Evolutionary conservation across 2,888 invertebrate genomes (phyloP).

Genomic region (Actias luna): DNA sequence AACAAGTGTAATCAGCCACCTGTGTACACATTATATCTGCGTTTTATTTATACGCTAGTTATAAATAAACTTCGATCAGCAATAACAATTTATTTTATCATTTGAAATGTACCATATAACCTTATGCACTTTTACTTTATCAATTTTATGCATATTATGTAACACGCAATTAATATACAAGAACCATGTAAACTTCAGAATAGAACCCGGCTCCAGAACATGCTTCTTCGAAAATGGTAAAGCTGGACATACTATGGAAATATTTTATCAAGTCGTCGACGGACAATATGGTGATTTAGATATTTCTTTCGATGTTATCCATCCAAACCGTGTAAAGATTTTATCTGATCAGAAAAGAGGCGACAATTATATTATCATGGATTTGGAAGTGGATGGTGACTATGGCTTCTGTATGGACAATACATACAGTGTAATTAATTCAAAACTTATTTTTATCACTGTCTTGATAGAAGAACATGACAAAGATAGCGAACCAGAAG

Average conservation of each 20-base stretch:
- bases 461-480: constrained; percentile 84
- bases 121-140: not conserved
- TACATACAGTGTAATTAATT: constrained; percentile 88
- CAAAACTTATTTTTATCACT: constrained; percentile 91
- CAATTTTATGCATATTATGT: constrained; percentile 30
- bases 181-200: constrained; percentile 61
- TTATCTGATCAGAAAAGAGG: constrained; percentile 85
- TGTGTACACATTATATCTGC: constrained; percentile 14
- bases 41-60: constrained; percentile 2
- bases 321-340: constrained; percentile 83
- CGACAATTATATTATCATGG: constrained; percentile 85
- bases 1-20: constrained; percentile 11
- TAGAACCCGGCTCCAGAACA: constrained; percentile 60
- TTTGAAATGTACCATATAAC: constrained; percentile 1
- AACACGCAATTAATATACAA: constrained; percentile 46
- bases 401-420: constrained; percentile 94
- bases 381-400: constrained; percentile 84
- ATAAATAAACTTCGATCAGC: not conserved
- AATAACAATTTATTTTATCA: not conserved
- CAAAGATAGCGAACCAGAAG: constrained; percentile 53
- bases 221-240: constrained; percentile 65
- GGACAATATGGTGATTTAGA: constrained; percentile 93
- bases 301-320: constrained; percentile 87
- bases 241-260: constrained; percentile 63
- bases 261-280: constrained; percentile 84